Evolutionary conservation across 2,888 invertebrate genomes (phyloP), one percentile per base, ranked within the genome.

Genomic region (Acleris emargana): DNA sequence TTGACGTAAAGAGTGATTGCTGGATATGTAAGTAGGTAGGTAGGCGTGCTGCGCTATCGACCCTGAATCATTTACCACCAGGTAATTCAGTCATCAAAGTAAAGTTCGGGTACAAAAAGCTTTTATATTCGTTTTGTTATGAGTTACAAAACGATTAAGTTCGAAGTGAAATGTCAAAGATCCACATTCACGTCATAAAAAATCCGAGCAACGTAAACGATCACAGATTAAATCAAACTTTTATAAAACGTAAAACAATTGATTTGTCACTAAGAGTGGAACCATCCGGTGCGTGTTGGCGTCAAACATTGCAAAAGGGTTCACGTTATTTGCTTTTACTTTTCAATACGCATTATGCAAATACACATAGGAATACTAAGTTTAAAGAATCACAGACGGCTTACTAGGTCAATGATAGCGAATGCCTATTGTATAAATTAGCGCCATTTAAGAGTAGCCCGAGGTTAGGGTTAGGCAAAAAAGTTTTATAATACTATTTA

Each of bases 341-440:
- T 28, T 38, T 38, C 32, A 20, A 52, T 17, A 18, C 45, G 49
- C 50, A 5, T 17, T 38, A 38, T 22, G 22, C 25, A 54, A 59
- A 43, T 38, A 28, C 38, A 54, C n/a, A 28, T 45, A 47, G 17
- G 13, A 57, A 57, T 25, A 45, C 11, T 20, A 49, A 18, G 69
- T 61, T 62, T 61, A 71, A 71, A 68, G 69, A 69, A 68, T 68
- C 22, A 51, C 58, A 50, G 25, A 67, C 68, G 68, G 18, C 69
- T 73, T 70, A 76, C 74, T 79, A 69, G 82, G 84, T 83, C 82
- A 84, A 80, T 80, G 81, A 67, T 76, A 71, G 78, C 76, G 73
- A 68, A 62, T 74, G 69, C 28, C 59, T 71, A 73, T 71, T 68
- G 73, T 79, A 71, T 76, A 75, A 71, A 78, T 76, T 72, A 57